Base-by-base conservation (phyloP, 92 coral and sea anemone species). In the Umimayanthus chanpuru region DNA sequence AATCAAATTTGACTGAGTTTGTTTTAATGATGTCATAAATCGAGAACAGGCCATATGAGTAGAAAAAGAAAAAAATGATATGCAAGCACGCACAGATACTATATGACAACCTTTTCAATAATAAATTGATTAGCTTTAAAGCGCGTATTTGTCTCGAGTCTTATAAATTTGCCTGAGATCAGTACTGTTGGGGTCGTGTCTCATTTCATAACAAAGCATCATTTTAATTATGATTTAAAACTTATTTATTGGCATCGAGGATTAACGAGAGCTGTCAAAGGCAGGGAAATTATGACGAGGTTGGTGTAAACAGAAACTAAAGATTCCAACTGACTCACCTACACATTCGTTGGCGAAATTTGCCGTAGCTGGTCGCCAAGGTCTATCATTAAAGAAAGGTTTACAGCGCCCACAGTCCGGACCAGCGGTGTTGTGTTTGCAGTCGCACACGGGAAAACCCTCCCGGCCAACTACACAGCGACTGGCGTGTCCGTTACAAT, bases 401-500 rank as follows among this genome's bases (percentile, higher is more conserved):
- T 92, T 91, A 80, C 99, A 97, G 40, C 89, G 91, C 80, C 93
- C 98, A 43, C 99, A 97, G 82, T 97, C 94, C 32, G 89, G 89
- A 0, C 99, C 99, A 56, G 94, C 89, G 20, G 99, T 97, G 49
- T 95, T 92, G 83, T 97, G 99, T 82, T 91, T 94, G 64, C 99
- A 97, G 65, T 97, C 98, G 49, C 99, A 97, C 30, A 91, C 93
- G 50, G 91, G 89, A 85, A 53, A 82, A n/a, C 99, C 99, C 82
- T 94, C 94, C 44, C 92, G 87, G 85, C 89, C 90, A 66, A 40
- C 39, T 0, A 91, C 80, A 66, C 99, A 97, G 91, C 94, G 88
- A 64, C 95, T 93, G 10, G 98, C 99, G 90, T 97, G 99, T 11
- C 99, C 99, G 75, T 97, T 97, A 81, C 99, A 97, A 64, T 93